Evolutionary conservation across 2,888 invertebrate species (phyloP), one percentile per base, ranked within the genome.

Genomic region (Podotricha telesiphe): DNA sequence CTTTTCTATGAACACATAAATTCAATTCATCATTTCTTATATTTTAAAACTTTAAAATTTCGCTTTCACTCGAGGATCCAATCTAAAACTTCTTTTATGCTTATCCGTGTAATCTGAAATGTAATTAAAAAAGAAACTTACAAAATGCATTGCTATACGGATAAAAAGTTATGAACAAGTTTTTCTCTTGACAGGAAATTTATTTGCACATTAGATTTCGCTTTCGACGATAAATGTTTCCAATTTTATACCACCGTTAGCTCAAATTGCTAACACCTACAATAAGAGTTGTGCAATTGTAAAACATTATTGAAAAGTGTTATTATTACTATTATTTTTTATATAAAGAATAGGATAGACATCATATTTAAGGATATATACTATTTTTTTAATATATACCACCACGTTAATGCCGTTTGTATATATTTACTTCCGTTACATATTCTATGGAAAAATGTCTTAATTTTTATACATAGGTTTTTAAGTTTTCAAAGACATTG

Each of bases 31-130:
- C 7, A 22, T 53, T 53, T 53, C 28, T 53, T 28, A 28, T 8
- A 53, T 53, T 53, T 53, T 2, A 2, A 53, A 53, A n/a, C 28
- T 22, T 53, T 34, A 17, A 17, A 53, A 53, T 53, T 42, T 42
- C 42, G 10, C 28, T 40, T 58, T 20, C 20, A 42, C 40, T 13
- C 40, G 40, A 58, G 40, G 58, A 42, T 42, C 40, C 40, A 58
- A 58, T 58, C 40, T 58, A 20, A 58, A 58, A 58, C 20, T n/a
- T 58, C 58, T 42, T 42, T 42, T 20, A 42, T 40, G 0, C 15
- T 58, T 40, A 58, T 42, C n/a, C 42, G 20, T 42, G n/a, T 42
- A 58, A 58, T 58, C 22, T n/a, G 22, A 58, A 58, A 58, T n/a
- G n/a, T 20, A 22, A 42, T 58, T 20, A 20, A 58, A 42, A 40